Conservation (phyloP, 2,888 invertebrate genomes). For the Salticus scenicus region DNA sequence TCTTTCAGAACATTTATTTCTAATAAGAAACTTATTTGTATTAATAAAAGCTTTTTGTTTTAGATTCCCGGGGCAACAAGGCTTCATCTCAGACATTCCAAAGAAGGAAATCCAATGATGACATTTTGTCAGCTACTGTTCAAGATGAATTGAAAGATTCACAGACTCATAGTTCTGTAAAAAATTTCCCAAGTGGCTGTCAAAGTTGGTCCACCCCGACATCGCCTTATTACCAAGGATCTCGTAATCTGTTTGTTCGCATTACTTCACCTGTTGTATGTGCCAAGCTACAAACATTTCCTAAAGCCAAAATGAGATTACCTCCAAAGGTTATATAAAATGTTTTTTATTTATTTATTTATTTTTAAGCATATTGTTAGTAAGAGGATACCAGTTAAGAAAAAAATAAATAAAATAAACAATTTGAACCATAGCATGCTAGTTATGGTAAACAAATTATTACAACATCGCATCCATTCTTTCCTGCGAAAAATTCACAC, state of each 20-base stretch:
- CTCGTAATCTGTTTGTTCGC: constrained; percentile 65
- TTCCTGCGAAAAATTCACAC: no score
- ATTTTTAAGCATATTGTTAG: no score
- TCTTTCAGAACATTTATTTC: no score
- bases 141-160: constrained; percentile 15
- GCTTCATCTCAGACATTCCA: constrained; percentile 43
- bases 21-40: no score
- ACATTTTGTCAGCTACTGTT: constrained; percentile 41
- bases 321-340: constrained; percentile 63
- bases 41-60: no score
- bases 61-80: constrained; percentile 16
- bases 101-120: constrained; percentile 62
- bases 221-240: constrained; percentile 66
- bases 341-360: background rate
- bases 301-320: constrained; percentile 68
- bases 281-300: constrained; percentile 67
- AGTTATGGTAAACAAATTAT: no score
- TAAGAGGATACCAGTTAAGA: no score
- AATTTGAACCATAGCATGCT: no score
- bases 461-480: no score
- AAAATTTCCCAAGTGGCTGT: constrained; percentile 42
- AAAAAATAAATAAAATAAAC: no score
- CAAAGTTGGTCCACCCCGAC: constrained; percentile 62
- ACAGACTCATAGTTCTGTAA: constrained; percentile 54
- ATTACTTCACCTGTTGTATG: constrained; percentile 68